phyloP scores from a whole-genome alignment of 2,888 invertebrate genomes.

The Baronia brevicornis region DNA sequence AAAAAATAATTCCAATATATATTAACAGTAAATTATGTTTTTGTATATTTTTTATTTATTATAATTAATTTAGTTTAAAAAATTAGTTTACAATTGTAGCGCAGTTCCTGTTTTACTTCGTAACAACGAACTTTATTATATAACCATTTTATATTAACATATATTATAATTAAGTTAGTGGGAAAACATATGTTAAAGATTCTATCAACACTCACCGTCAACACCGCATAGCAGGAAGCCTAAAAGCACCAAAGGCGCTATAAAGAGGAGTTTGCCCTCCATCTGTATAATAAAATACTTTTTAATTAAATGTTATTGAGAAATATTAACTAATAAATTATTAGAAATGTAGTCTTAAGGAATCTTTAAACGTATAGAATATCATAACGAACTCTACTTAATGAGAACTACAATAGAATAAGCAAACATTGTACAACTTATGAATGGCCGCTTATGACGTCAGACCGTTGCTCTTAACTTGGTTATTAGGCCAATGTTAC shows the following conservation, averaged over 20 bases:
- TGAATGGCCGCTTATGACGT: conserved; percentile 9
- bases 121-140: no score
- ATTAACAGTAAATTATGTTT: no score
- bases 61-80: no score
- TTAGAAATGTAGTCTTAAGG: not conserved
- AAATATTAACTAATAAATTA: conserved; percentile 15
- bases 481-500: conserved; percentile 13
- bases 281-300: no score
- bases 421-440: not conserved
- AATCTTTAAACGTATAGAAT: no score
- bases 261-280: conserved; percentile 41
- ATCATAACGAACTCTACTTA: no score
- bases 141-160: no score
- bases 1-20: no score
- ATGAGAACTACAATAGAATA: not conserved
- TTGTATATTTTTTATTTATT: no score
- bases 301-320: no score
- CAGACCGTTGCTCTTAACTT: conserved; percentile 2
- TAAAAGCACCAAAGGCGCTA: conserved; percentile 59
- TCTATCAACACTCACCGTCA: conserved; percentile 41
- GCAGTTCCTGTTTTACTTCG: no score
- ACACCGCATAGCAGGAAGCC: conserved; percentile 39
- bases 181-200: not conserved
- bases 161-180: not conserved
- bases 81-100: no score